Conservation (phyloP, 2,113 vertebrate species). For the Rhinopomastus cyanomelas region DNA sequence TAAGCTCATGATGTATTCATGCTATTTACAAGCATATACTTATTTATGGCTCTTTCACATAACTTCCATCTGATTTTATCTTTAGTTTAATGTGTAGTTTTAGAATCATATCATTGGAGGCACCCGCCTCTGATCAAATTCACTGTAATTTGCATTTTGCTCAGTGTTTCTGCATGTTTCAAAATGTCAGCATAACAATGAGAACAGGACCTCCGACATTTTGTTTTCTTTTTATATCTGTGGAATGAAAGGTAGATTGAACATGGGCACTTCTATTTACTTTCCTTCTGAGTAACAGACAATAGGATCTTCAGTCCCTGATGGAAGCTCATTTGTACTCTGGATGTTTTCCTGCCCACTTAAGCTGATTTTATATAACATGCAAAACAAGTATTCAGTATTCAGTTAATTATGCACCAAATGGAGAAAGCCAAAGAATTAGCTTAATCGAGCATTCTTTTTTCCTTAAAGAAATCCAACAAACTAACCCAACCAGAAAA, state of each 20-base stretch:
- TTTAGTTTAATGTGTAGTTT: background rate
- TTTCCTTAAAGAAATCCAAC: background rate
- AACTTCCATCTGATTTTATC: background rate
- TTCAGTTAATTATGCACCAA: conserved; percentile 17
- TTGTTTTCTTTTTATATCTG: background rate
- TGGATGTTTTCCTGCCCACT: conserved; percentile 14
- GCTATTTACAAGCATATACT: conserved; percentile 27
- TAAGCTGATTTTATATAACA: background rate
- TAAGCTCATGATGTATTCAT: background rate
- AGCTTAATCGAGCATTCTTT: conserved; percentile 2
- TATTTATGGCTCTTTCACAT: background rate
- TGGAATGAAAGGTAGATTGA: background rate
- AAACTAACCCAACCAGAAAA: background rate
- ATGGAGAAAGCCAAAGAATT: background rate
- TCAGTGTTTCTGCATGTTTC: conserved; percentile 7
- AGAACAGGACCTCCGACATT: background rate
- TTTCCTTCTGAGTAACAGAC: conserved; percentile 7
- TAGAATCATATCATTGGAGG: background rate
- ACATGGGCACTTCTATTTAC: background rate
- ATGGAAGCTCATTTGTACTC: conserved; percentile 16
- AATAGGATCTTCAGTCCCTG: background rate
- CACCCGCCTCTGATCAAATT: conserved; percentile 16
- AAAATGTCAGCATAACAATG: conserved; percentile 53
- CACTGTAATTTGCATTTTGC: conserved; percentile 60
- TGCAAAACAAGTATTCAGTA: background rate